phyloP scores from a whole-genome alignment of 1,140 invertebrate species.

The Popillia japonica region DNA sequence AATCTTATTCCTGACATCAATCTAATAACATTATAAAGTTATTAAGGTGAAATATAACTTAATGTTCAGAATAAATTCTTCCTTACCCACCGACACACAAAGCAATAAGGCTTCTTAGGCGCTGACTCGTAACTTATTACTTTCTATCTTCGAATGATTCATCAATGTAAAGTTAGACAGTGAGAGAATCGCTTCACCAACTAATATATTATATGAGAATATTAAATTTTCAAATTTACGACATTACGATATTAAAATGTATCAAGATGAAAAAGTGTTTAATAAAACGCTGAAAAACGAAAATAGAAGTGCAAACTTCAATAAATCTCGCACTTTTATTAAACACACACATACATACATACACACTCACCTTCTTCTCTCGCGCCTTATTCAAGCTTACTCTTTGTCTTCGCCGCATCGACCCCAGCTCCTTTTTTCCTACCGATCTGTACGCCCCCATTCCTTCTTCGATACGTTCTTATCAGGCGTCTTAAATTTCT shows the following conservation, averaged over 20 bases:
- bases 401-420: neutral
- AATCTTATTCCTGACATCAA: too few relatives aligned
- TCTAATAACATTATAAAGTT: too few relatives aligned
- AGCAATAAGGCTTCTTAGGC: too few relatives aligned
- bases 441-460: neutral
- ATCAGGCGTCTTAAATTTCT: constrained; percentile 14
- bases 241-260: constrained; percentile 34
- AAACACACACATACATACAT: constrained; percentile 13
- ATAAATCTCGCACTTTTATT: constrained; percentile 34
- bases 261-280: constrained; percentile 23
- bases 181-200: neutral
- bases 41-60: too few relatives aligned
- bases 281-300: constrained; percentile 25
- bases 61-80: too few relatives aligned
- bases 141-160: too few relatives aligned
- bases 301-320: constrained; percentile 27
- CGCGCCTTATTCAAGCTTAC: neutral
- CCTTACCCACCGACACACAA: too few relatives aligned
- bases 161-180: too few relatives aligned
- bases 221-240: constrained; percentile 31
- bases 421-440: neutral
- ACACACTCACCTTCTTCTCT: constrained; percentile 3
- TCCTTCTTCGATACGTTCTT: constrained; percentile 13
- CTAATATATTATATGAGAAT: neutral
- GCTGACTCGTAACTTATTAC: too few relatives aligned